Evolutionary conservation across 2,888 invertebrate species (phyloP).

Genomic region (Vesta saturnalis): DNA sequence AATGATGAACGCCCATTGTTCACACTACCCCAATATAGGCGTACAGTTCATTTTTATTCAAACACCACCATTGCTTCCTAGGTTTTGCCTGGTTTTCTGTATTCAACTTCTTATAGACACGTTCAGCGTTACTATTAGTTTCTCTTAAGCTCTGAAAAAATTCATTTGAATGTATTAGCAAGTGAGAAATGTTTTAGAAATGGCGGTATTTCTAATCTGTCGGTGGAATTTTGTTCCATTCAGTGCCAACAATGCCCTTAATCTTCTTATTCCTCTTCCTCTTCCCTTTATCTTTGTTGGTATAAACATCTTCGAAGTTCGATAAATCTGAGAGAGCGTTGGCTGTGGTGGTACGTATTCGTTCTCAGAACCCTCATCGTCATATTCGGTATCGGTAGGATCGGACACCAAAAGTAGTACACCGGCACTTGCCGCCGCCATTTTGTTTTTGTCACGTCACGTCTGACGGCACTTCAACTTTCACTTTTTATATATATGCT

Average conservation of each 20-base stretch:
- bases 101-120: background rate
- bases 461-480: no score
- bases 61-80: no score
- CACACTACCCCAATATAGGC: background rate
- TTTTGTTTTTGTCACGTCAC: no score
- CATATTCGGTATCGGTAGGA: background rate
- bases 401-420: no score
- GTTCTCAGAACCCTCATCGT: background rate
- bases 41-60: background rate
- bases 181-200: background rate
- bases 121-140: no score
- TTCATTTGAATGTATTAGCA: constrained; percentile 6
- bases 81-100: background rate
- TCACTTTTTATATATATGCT: no score
- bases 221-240: background rate
- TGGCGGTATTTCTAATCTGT: background rate
- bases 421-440: no score
- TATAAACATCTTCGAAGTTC: background rate
- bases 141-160: constrained; percentile 2
- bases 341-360: background rate
- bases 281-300: background rate
- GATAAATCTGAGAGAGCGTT: background rate
- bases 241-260: background rate
- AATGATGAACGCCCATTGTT: constrained; percentile 1
- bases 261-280: background rate